phyloP scores from a whole-genome alignment of 2,113 vertebrate species.

The Grammomys surdaster region DNA sequence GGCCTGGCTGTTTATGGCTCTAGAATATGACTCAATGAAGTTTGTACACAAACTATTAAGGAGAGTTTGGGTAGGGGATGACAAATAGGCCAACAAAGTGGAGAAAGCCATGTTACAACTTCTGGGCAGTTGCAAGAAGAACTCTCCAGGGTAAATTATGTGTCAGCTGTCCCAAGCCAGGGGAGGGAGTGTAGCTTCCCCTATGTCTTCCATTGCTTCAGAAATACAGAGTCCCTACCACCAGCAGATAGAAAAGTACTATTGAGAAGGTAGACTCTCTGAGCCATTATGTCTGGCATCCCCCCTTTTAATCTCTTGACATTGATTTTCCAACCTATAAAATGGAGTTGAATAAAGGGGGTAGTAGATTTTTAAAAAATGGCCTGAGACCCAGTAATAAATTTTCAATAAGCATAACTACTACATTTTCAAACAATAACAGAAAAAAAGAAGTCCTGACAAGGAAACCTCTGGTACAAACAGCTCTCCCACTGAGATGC shows the following conservation, averaged over 20 bases:
- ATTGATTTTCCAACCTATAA: neutral
- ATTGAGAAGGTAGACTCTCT: neutral
- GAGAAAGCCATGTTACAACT: neutral
- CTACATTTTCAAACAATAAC: neutral
- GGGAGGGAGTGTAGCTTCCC: neutral
- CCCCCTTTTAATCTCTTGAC: neutral
- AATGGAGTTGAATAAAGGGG: neutral
- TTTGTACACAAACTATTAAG: neutral
- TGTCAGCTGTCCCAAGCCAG: rapidly evolving
- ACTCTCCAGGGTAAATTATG: neutral
- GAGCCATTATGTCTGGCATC: neutral
- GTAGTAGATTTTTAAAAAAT: neutral
- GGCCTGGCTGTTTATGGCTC: neutral
- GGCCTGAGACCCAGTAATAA: neutral
- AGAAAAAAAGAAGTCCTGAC: neutral
- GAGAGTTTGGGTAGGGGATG: neutral
- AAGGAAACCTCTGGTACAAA: neutral
- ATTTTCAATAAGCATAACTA: constrained; percentile 18
- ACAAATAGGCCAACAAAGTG: neutral
- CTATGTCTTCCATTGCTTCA: neutral
- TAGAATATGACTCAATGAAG: neutral
- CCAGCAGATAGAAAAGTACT: neutral
- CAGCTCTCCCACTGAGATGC: neutral
- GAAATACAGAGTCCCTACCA: neutral
- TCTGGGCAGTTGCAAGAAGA: neutral